phyloP scores from a whole-genome alignment of 1,140 invertebrate species.

The Zaprionus kolodkinae region DNA sequence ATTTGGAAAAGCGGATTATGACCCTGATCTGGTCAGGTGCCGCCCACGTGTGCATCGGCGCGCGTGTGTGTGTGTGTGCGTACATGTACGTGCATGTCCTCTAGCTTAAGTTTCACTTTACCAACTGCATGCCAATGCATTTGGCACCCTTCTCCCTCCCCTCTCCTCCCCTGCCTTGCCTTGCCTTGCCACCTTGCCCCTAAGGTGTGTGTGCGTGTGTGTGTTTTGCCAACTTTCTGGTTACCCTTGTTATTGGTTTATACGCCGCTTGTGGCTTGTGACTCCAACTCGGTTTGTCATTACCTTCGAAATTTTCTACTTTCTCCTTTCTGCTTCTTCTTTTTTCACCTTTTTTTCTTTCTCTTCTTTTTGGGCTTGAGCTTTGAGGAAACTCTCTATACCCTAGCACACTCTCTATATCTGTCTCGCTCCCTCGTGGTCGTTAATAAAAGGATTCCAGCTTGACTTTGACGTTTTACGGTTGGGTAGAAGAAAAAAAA shows the following conservation, averaged over 20 bases:
- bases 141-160: background rate
- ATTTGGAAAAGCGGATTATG: conserved; percentile 73
- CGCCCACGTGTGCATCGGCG: conserved; percentile 32
- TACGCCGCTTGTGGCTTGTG: conserved; percentile 48
- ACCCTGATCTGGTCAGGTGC: conserved; percentile 77
- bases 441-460: background rate
- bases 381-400: no score
- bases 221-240: conserved; percentile 67
- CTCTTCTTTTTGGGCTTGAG: no score
- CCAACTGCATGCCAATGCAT: conserved; percentile 63
- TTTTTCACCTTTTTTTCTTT: conserved; percentile 20
- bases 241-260: conserved; percentile 76
- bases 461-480: background rate
- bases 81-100: conserved; percentile 30
- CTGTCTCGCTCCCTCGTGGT: background rate
- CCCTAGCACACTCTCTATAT: background rate
- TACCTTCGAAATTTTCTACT: conserved; percentile 51
- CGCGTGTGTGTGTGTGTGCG: conserved; percentile 12
- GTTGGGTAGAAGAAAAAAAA: background rate
- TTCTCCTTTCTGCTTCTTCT: conserved; percentile 42
- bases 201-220: conserved; percentile 3
- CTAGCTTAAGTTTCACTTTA: conserved; percentile 75
- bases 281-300: conserved; percentile 56
- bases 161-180: background rate
- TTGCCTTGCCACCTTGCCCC: background rate